Conservation (phyloP, 2,888 invertebrate species). For the Allophyes oxyacanthae region DNA sequence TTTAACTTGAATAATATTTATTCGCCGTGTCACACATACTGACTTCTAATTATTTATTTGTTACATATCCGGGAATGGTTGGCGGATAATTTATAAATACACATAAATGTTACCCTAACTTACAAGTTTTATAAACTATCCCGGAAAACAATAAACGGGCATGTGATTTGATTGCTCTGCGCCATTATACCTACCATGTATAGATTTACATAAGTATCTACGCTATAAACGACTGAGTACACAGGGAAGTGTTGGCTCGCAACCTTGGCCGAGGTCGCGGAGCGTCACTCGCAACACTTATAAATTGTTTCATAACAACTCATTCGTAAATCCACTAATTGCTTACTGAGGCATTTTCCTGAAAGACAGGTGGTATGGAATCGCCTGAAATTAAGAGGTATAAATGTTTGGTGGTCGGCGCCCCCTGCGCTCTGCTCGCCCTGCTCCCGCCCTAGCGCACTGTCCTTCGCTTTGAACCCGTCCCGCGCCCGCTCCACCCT, state of each 20-base stretch:
- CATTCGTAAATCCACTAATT: conserved; percentile 67
- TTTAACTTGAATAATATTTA: conserved; percentile 1
- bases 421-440: conserved; percentile 36
- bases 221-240: conserved; percentile 80
- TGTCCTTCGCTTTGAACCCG: conserved; percentile 71
- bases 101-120: background rate
- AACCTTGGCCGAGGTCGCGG: conserved; percentile 86
- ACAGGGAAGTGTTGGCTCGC: conserved; percentile 84
- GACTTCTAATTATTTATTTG: too few relatives aligned
- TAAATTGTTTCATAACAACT: conserved; percentile 82
- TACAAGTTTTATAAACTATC: conserved; percentile 43
- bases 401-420: conserved; percentile 56
- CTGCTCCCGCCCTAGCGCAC: conserved; percentile 42
- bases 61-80: too few relatives aligned
- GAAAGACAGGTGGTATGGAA: conserved; percentile 58
- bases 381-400: conserved; percentile 60
- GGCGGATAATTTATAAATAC: too few relatives aligned
- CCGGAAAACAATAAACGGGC: conserved; percentile 62
- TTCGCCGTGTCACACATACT: too few relatives aligned
- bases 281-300: conserved; percentile 84
- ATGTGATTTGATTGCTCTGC: conserved; percentile 65
- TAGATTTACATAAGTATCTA: conserved; percentile 69
- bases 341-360: conserved; percentile 54
- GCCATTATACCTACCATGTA: conserved; percentile 53
- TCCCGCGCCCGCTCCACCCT: conserved; percentile 64